These are phyloP conservation scores for Drosophila lacteicornis DNA, from an alignment of 1,140 invertebrate species.

Conservation along the genomic window DNA sequence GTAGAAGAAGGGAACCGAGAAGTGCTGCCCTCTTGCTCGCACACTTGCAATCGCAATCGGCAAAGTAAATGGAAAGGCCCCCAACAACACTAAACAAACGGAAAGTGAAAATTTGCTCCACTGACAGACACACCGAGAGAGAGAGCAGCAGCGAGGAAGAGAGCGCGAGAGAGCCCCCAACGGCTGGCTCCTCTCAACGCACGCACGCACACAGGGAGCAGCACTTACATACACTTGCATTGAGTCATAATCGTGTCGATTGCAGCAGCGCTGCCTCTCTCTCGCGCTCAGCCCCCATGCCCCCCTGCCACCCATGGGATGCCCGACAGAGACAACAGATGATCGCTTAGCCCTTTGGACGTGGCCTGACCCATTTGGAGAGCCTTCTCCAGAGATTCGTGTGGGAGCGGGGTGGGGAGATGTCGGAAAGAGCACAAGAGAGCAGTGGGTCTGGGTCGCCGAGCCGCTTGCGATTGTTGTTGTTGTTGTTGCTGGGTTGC, in stretches of 20 bases:
- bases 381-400: constrained; percentile 38
- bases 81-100: constrained; percentile 74
- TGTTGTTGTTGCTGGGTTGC: constrained; percentile 11
- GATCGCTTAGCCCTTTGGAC: constrained; percentile 78
- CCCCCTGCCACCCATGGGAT: background rate
- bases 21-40: constrained; percentile 28
- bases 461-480: constrained; percentile 48
- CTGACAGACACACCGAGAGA: constrained; percentile 55
- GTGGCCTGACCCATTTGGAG: constrained; percentile 76
- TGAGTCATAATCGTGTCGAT: constrained; percentile 79
- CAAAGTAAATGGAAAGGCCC: constrained; percentile 81
- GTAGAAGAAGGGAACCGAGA: constrained; percentile 9
- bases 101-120: constrained; percentile 84
- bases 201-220: constrained; percentile 15
- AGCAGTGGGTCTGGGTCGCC: constrained; percentile 77
- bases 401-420: constrained; percentile 12
- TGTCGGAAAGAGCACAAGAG: constrained; percentile 33
- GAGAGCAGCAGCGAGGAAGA: constrained; percentile 13
- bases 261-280: constrained; percentile 56
- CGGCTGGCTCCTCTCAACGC: constrained; percentile 20
- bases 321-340: constrained; percentile 41
- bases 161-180: constrained; percentile 19
- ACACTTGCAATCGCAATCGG: constrained; percentile 65
- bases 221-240: constrained; percentile 71
- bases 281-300: constrained; percentile 1